Evolutionary conservation across 2,888 invertebrate genomes (phyloP), one percentile per base, ranked within the genome.

Genomic region (Dryocosmus kuriphilus): DNA sequence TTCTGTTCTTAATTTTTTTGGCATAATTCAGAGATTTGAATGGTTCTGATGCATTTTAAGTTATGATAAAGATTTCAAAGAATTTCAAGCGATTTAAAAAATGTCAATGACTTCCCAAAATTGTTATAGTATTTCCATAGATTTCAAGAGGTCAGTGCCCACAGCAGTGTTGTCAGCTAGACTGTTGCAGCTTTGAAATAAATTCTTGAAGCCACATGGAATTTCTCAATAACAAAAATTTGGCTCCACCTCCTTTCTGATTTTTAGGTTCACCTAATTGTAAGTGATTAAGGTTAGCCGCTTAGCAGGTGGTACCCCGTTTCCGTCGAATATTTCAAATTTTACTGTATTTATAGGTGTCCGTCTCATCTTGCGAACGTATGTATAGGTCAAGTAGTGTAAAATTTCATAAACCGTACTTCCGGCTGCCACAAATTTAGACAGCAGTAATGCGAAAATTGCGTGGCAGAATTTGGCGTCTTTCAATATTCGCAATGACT

Each of bases 221-320:
- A 46, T 19, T 9, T 46, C 16, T 46, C 5, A 9, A 19, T 9
- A 46, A 2, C 14, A 22, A 65, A 38, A 38, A 22, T 22, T 65
- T 65, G 61, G n/a, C n/a, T n/a, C n/a, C n/a, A 79, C 76, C 79
- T 79, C 79, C 79, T 79, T 81, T 77, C 74, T 78, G 8, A 71
- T 71, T 71, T 30, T 22, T 65, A n/a, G 41, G 57, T 79, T 83
- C 80, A 78, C 65, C 76, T 76, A 46, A 73, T 76, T 82, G 80
- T 76, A 46, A 73, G 77, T 82, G 80, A 84, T 82, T 84, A 83
- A 84, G 81, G 81, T 79, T 81, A 77, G 77, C 77, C 77, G 71
- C 60, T 76, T 76, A 82, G 83, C 88, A 88, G 86, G 86, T 87
- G 88, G 84, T 83, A 83, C 84, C 86, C 81, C 82, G 81, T 83